Base-by-base conservation (phyloP, 2,888 invertebrate species). In the Epicampocera succincta region DNA sequence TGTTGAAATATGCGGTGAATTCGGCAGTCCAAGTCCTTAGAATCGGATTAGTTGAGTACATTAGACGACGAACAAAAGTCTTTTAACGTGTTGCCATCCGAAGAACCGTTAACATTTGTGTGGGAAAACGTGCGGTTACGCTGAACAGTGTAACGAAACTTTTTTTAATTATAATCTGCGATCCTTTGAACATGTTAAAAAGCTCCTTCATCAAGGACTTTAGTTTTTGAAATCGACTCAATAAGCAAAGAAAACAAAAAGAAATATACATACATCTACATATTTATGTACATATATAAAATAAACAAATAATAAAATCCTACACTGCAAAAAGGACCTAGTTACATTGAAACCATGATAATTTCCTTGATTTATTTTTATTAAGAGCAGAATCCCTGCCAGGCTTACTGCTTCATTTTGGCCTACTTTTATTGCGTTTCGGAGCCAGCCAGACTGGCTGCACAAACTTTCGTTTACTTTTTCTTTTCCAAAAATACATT, bases 401-500 rank as follows among this genome's bases (percentile, higher is more conserved):
- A 25, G 40, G 48, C 48, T 38, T 38, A 42, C 40, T 48, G 38
- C 33, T 29, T n/a, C 58, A 40, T n/a, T 15, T 50, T 68, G 66
- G 60, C 60, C 75, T 68, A 75, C 75, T 75, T 74, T 63, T 38
- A 46, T 56, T 46, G 12, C 15, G 46, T 15, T 46, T 65, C 40
- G 73, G 63, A 46, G 63, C 63, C 73, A 74, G 63, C 33, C 73
- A 74, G 73, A 54, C 73, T 65, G 73, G 44, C 38, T n/a, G 46
- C 52, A 56, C 54, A 56, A 42, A 33, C 19, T 56, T 52, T 68
- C 15, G 13, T 29, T 72, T 50, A 15, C 21, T 9, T 46, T 33
- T 29, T 12, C 29, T n/a, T 1, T 21, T 4, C 9, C 13, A 2
- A 8, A 3, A 4, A 33, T 19, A 12, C 21, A 15, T 29, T 29